Conservation (phyloP, 2,888 invertebrate species). For the Drymonia ruficornis region DNA sequence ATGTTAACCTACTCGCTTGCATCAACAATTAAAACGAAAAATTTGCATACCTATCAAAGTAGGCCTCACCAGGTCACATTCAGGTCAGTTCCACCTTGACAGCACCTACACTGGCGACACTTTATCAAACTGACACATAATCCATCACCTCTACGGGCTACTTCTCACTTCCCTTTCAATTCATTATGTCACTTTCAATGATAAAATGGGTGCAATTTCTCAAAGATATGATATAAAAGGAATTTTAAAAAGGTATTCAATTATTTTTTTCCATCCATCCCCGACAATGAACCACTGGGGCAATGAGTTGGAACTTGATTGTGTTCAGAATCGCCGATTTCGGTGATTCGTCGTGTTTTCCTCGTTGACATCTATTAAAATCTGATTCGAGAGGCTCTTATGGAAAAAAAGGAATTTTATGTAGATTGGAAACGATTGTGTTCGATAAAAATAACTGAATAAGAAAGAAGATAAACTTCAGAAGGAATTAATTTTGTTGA, state of each 20-base stretch:
- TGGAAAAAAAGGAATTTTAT: background rate
- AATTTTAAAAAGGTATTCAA: conserved; percentile 30
- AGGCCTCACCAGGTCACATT: conserved; percentile 11
- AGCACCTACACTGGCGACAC: conserved; percentile 30
- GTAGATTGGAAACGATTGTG: background rate
- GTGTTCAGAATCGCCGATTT: conserved; percentile 33
- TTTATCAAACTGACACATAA: conserved; percentile 58
- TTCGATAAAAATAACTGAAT: no score
- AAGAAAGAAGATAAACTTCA: no score
- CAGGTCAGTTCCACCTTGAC: conserved; percentile 18
- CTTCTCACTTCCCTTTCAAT: conserved; percentile 53
- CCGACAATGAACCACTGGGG: conserved; percentile 18
- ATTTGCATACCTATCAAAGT: conserved; percentile 42
- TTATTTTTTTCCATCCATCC: conserved; percentile 28
- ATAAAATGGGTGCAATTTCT: conserved; percentile 60
- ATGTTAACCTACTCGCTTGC: background rate
- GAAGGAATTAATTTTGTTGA: background rate
- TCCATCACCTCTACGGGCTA: conserved; percentile 52
- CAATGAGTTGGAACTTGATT: conserved; percentile 20
- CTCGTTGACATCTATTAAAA: conserved; percentile 37
- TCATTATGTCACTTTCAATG: conserved; percentile 54
- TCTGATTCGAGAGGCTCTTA: conserved; percentile 20
- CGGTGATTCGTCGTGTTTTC: conserved; percentile 26
- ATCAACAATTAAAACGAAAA: conserved; percentile 3
- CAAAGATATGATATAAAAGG: conserved; percentile 53